Percentiles rank a stretch among this genome's conserved stretches.
These are phyloP conservation scores for Bombus superbus DNA, from an alignment of 1,140 invertebrate species.

Conservation along the genomic window DNA sequence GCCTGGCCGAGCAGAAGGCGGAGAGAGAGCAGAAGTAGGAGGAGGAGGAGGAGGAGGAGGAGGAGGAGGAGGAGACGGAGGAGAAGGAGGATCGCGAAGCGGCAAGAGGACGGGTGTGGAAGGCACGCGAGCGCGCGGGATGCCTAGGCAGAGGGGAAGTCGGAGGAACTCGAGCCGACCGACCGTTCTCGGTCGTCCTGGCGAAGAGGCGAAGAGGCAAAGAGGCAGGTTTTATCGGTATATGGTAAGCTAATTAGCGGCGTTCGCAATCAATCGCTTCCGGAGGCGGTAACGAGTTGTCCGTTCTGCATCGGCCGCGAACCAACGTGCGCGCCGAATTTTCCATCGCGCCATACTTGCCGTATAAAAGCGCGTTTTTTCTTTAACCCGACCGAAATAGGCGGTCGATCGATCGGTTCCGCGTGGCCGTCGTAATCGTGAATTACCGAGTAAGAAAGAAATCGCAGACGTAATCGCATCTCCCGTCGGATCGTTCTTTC, in stretches of 20 bases:
- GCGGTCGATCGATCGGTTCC: too few relatives aligned
- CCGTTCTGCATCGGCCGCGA: not conserved
- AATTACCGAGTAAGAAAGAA: too few relatives aligned
- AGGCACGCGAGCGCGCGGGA: too few relatives aligned
- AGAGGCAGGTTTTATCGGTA: constrained; percentile 33
- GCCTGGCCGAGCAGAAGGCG: not conserved
- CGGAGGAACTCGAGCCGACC: not conserved
- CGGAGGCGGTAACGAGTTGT: constrained; percentile 19
- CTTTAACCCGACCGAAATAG: not conserved
- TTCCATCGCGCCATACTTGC: too few relatives aligned
- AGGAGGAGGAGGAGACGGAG: not conserved
- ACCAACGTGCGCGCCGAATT: too few relatives aligned
- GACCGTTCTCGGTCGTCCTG: not conserved
- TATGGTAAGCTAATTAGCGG: constrained; percentile 43
- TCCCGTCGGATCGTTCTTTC: too few relatives aligned
- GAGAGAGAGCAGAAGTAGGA: not conserved
- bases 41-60: not conserved
- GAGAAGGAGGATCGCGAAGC: not conserved
- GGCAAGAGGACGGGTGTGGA: not conserved
- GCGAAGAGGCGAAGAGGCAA: not conserved
- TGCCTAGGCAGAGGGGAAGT: not conserved
- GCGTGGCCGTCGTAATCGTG: not conserved
- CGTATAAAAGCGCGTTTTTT: too few relatives aligned
- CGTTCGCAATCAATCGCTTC: constrained; percentile 41
- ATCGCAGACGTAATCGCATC: too few relatives aligned